Evolutionary conservation across 2,888 invertebrate species (phyloP), one percentile per base, ranked within the genome.

Genomic region (Acholoe squamosa): DNA sequence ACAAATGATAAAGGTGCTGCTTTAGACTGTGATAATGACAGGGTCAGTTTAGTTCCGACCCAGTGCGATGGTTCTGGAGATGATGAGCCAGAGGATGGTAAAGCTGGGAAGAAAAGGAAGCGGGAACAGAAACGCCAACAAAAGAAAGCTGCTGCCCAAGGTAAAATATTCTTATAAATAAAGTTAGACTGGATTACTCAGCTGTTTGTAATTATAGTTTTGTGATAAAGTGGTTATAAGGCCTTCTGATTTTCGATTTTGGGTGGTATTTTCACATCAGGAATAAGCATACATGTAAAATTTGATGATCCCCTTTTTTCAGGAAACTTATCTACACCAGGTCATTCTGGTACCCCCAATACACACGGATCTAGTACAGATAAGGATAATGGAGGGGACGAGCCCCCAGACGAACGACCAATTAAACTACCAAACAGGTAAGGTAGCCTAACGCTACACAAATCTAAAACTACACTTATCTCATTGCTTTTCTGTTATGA

Each of bases 351-450:
- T 77, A 5, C n/a, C 28, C 25, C 25, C 3, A 16, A 3, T 25
- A 10, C 77, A 33, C 77, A 77, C 25, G 22, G n/a, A 25, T 16
- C 22, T 1, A 51, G 84, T 84, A n/a, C 16, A 51, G 43, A 28
- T 86, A 3, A 56, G 16, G 52, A 54, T n/a, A 91, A 89, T 0
- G 92, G 90, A 31, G 92, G 90, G 16, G 92, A 92, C 61, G 92
- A 92, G 7, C 92, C 92, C 12, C 92, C 92, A 25, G 92, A 92
- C 22, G 92, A 92, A 34, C 34, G 91, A 28, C 91, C 92, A 1
- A 90, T 76, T 67, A 91, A 92, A 43, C 43, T 92, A 61, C 86
- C 86, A 31, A 86, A 84, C 28, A 92, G 91, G 92, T 92, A 33
- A 43, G n/a, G n/a, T n/a, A n/a, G n/a, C n/a, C n/a, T n/a, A n/a